Base-by-base conservation (phyloP, 2,888 invertebrate genomes). In the Nephrocerus scutellatus region DNA sequence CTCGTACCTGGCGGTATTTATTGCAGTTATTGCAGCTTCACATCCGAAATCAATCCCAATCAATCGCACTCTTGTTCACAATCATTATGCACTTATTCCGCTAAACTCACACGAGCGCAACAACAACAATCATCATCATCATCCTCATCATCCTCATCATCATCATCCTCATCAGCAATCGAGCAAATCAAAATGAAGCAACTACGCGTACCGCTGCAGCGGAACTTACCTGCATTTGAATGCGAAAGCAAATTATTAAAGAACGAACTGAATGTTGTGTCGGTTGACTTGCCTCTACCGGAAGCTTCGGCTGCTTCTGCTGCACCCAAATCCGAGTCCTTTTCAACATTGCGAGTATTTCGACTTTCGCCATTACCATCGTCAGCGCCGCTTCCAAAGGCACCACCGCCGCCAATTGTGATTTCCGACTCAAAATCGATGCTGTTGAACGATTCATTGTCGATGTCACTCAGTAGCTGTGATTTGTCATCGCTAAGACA, bases 371-470 rank as follows among this genome's bases (percentile, higher is more conserved):
- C 41, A 41, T 35, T 41, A 36, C 29, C 21, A 24, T 33, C 29
- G 18, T 30, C 30, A 37, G 14, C 30, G 21, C 21, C 30, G 19
- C 35, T 16, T 30, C 35, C 22, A n/a, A 31, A 9, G 14, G 30
- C 29, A 21, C 26, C 28, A 21, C 41, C 41, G 48, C 60, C 57
- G 49, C 59, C 63, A 48, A 65, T 63, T 55, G 63, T 62, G 54
- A 67, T 65, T 57, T 67, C 67, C 45, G 68, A 60, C 51, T 68
- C 68, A 52, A 67, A 69, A 59, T 69, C 69, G 54, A 68, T 68
- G 55, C 68, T 68, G 54, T 67, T 68, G 56, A 68, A 63, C 45
- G 69, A 69, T 60, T 69, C 69, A 59, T 68, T 63, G 57, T 69
- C 68, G 49, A 64, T 60, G 59, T 67, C 68, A 59, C 65, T 68